Evolutionary conservation across 2,113 vertebrate genomes (phyloP).

Genomic region (Vidua chalybeata): DNA sequence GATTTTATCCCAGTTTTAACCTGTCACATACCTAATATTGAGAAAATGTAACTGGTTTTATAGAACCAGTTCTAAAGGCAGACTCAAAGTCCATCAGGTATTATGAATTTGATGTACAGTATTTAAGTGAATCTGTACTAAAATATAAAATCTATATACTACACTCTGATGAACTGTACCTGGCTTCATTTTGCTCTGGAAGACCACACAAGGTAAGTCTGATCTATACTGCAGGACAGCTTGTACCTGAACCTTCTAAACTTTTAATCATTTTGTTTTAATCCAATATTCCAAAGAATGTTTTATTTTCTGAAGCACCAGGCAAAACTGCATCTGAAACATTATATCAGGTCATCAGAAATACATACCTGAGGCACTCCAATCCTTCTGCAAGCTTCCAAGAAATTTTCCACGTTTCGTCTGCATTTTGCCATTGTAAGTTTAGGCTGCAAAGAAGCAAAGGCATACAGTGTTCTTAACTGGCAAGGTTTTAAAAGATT

Average conservation of each 20-base stretch:
- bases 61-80: not conserved
- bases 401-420: conserved; percentile 95
- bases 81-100: not conserved
- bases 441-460: conserved; percentile 83
- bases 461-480: not conserved
- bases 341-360: not conserved
- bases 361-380: conserved; percentile 93
- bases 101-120: not conserved
- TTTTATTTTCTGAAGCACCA: not conserved
- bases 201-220: not conserved
- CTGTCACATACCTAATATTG: not conserved
- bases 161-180: not conserved
- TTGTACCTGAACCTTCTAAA: not conserved
- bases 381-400: conserved; percentile 95
- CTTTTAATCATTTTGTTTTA: not conserved
- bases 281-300: not conserved
- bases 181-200: not conserved
- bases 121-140: not conserved
- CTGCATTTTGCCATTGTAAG: conserved; percentile 99
- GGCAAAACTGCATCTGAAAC: not conserved
- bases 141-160: not conserved
- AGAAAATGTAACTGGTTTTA: not conserved
- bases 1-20: not conserved
- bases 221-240: not conserved
- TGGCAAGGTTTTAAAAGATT: not conserved